Base-by-base conservation (phyloP, 2,797 vertebrate genomes). In the Cheirogaleus major region DNA sequence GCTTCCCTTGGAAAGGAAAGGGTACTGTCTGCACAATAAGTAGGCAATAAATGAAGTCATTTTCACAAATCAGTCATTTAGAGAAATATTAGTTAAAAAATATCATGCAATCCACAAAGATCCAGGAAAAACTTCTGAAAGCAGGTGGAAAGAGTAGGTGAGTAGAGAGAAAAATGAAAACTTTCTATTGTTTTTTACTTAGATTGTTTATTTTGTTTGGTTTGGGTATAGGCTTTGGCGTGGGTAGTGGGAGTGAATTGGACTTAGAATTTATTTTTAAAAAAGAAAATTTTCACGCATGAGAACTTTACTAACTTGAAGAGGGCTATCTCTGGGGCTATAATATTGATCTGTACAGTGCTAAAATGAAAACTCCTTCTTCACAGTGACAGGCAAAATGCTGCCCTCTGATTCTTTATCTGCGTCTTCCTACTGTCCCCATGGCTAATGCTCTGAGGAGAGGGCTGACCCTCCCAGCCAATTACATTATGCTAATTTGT, bases 401-500 rank as follows among this genome's bases (percentile, higher is more conserved):
- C 91, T 89, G 95, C 79, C 43, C 96, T 85, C 95, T 85, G 83
- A 91, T 89, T 95, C 88, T 95, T 85, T 65, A 95, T 97, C 97
- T 98, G 97, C 92, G 95, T 98, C 96, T 97, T 96, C 95, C 93
- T 96, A 88, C 93, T 83, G 69, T 97, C 98, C 97, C 95, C 95
- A 93, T 52, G 87, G 95, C 93, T 98, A 97, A 97, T 93, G 98
- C 95, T 98, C 95, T 93, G 63, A 95, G 92, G 96, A 97, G 95
- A 98, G 89, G 94, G 96, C 95, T 98, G 97, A 98, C 98, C 97
- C 98, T 97, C 97, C 97, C 97, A 98, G 96, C 97, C 98, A 98
- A 98, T 98, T 97, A 98, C 98, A 98, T 98, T 98, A 98, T 96
- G 98, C 98, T 98, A 98, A 98, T 98, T 96, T 98, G 98, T 97